Conservation (phyloP, 1,140 invertebrate species). For the Goniozus legneri region DNA sequence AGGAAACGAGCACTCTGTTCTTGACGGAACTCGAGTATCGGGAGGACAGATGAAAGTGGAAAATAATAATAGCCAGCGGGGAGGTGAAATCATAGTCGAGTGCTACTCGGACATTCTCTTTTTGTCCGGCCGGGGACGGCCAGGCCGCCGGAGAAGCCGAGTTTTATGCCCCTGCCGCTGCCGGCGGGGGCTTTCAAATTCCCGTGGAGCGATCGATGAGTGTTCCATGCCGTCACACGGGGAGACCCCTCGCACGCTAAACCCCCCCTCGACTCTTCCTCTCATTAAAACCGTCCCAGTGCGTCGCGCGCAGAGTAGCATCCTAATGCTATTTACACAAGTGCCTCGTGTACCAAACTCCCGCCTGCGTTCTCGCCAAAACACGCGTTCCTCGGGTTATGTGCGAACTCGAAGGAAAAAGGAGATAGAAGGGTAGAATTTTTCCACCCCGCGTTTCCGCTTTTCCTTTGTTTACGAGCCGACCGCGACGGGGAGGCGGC, state of each 20-base stretch:
- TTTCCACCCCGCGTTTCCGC: background rate
- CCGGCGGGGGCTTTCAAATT: background rate
- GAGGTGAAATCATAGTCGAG: too few species aligned
- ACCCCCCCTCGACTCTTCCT: conserved; percentile 20
- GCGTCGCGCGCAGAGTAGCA: conserved; percentile 23
- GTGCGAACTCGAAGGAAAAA: background rate
- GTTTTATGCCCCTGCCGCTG: background rate
- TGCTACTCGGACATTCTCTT: too few species aligned
- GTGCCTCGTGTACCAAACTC: conserved; percentile 11
- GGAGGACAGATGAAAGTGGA: too few species aligned
- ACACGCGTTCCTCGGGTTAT: background rate
- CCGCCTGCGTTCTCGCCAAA: background rate
- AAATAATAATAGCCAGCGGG: too few species aligned
- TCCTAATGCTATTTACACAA: conserved; percentile 35
- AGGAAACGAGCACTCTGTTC: too few species aligned
- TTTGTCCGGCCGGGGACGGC: too few species aligned
- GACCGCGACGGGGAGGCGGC: too few species aligned
- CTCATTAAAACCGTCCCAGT: conserved; percentile 28
- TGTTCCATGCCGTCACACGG: background rate
- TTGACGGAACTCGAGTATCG: background rate
- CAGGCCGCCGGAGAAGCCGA: background rate
- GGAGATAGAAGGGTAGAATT: too few species aligned
- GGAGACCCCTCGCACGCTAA: background rate
- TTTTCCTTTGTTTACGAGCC: background rate
- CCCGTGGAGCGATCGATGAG: background rate